Conservation (phyloP, 1,140 invertebrate genomes). For the Drosophila hydei region DNA sequence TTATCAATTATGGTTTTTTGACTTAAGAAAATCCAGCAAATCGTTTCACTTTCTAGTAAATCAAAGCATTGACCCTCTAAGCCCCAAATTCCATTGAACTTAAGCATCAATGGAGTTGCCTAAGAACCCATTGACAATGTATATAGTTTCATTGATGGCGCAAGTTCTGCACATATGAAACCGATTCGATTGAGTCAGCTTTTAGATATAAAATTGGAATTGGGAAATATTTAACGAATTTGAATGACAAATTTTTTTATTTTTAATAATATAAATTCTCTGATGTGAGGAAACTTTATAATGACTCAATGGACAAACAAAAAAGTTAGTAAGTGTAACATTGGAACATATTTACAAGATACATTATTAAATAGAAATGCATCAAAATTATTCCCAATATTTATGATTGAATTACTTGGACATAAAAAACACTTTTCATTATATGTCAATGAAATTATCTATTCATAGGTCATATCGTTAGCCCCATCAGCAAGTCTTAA, state of each 20-base stretch:
- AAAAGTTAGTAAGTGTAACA: background rate
- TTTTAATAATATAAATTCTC: slow-evolving; percentile 3
- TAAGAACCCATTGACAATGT: slow-evolving; percentile 1
- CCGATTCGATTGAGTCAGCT: slow-evolving; percentile 23
- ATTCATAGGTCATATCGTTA: slow-evolving; percentile 1
- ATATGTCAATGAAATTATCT: background rate
- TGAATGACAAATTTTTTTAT: slow-evolving; percentile 48
- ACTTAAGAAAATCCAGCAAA: background rate
- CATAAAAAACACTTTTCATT: background rate
- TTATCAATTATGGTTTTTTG: background rate
- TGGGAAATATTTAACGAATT: slow-evolving; percentile 32
- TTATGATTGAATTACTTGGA: background rate
- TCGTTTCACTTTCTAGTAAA: background rate
- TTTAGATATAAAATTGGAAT: slow-evolving; percentile 9
- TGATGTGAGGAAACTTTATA: slow-evolving; percentile 1
- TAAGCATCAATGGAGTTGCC: slow-evolving; percentile 1
- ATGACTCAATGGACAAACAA: background rate
- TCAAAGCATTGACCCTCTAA: background rate
- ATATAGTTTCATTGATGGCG: slow-evolving; percentile 18
- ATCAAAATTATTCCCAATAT: no score
- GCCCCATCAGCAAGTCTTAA: slow-evolving; percentile 20
- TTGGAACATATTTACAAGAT: no score
- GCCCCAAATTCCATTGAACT: background rate
- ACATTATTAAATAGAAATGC: no score
- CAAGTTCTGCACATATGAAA: slow-evolving; percentile 25